Percentiles rank a stretch among this genome's conserved stretches.
These are phyloP conservation scores for Campoplex nolae DNA, from an alignment of 2,888 invertebrate genomes.

Conservation along the genomic window DNA sequence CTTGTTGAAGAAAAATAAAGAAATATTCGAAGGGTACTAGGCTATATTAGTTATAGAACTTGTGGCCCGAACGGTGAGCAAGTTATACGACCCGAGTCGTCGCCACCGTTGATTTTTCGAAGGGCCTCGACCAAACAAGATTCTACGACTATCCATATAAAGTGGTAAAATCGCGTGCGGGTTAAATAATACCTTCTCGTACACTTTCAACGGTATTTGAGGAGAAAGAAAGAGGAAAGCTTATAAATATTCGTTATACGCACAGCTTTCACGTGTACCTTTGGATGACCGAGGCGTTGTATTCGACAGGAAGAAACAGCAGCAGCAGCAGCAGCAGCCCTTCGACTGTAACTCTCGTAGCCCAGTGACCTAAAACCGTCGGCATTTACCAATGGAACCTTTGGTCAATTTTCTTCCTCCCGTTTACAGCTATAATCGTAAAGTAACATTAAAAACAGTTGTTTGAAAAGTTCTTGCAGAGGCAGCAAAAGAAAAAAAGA, in stretches of 20 bases:
- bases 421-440: conserved; percentile 63
- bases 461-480: background rate
- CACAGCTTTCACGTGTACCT: conserved; percentile 59
- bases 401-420: conserved; percentile 58
- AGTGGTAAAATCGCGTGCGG: conserved; percentile 69
- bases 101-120: conserved; percentile 49
- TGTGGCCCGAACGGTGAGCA: conserved; percentile 71
- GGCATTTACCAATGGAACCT: conserved; percentile 48
- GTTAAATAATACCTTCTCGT: conserved; percentile 60
- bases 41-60: conserved; percentile 58
- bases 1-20: conserved; percentile 41
- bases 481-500: background rate
- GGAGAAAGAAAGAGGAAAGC: conserved; percentile 45
- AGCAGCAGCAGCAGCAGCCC: conserved; percentile 54
- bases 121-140: conserved; percentile 33
- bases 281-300: conserved; percentile 22
- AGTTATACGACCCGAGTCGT: conserved; percentile 71
- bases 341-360: conserved; percentile 60
- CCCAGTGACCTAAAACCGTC: conserved; percentile 71
- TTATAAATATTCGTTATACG: conserved; percentile 68
- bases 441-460: conserved; percentile 48
- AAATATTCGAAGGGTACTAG: conserved; percentile 47
- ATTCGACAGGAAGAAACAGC: conserved; percentile 3
- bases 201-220: background rate
- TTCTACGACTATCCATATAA: conserved; percentile 61